A percentile compares a stretch with the other conserved stretches of the same genome.
Evolutionary conservation across 2,888 invertebrate genomes (phyloP).

Genomic region (Graphium colonna): DNA sequence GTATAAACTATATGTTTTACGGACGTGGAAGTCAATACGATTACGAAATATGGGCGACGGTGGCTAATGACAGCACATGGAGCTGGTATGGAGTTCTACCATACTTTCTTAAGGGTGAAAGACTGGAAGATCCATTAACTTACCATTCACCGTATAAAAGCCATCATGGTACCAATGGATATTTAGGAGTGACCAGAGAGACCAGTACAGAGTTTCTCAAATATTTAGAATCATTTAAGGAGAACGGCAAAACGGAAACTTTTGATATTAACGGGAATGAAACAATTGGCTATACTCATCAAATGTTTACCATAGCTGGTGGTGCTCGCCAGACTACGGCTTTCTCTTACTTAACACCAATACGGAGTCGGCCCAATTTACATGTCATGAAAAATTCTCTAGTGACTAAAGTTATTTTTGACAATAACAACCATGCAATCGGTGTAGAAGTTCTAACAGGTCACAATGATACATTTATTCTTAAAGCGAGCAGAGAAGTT

Average conservation of each 20-base stretch:
- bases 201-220: conserved; percentile 20
- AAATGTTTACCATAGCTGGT: conserved; percentile 37
- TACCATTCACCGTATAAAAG: conserved; percentile 25
- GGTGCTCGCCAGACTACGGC: conserved; percentile 41
- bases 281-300: conserved; percentile 40
- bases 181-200: conserved; percentile 33
- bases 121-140: conserved; percentile 29
- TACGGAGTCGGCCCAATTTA: conserved; percentile 37
- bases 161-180: conserved; percentile 37
- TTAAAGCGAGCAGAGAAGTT: conserved; percentile 40
- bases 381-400: conserved; percentile 38
- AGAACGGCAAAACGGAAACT: conserved; percentile 40
- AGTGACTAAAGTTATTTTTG: conserved; percentile 41
- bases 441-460: conserved; percentile 35
- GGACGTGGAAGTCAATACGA: conserved; percentile 34
- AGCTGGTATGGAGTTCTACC: conserved; percentile 30
- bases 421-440: conserved; percentile 38
- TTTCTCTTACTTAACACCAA: conserved; percentile 34
- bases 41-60: conserved; percentile 34
- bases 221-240: conserved; percentile 41
- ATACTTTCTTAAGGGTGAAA: conserved; percentile 37
- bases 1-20: conserved; percentile 34
- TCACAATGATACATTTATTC: conserved; percentile 26
- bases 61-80: conserved; percentile 32
- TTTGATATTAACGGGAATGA: conserved; percentile 42